Evolutionary conservation across 2,888 invertebrate species (phyloP).

Genomic region (Agrotis clavis): DNA sequence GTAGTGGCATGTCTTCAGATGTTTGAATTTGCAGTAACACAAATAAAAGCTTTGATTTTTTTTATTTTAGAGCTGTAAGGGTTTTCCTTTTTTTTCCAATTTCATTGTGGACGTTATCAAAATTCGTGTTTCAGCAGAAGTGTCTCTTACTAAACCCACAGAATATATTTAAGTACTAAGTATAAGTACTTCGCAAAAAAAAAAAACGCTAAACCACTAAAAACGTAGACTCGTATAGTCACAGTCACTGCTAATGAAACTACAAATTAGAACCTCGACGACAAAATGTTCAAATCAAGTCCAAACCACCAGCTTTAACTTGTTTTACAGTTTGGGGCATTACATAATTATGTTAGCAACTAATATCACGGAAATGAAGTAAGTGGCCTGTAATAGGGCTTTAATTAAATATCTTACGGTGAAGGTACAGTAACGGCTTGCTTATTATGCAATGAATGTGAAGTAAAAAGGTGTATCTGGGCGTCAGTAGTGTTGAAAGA

Average conservation of each 20-base stretch:
- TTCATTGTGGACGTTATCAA: neutral
- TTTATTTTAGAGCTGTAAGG: too few relatives aligned
- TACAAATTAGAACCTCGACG: conserved; percentile 38
- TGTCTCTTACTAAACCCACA: neutral
- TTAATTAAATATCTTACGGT: conserved; percentile 22
- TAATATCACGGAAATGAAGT: conserved; percentile 20
- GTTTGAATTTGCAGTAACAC: neutral
- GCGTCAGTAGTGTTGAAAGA: neutral
- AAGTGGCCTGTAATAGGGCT: conserved; percentile 16
- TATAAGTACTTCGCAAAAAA: too few relatives aligned
- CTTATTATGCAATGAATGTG: conserved; percentile 10
- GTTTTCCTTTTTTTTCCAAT: neutral
- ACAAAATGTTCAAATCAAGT: conserved; percentile 17
- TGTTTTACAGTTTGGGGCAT: conserved; percentile 12
- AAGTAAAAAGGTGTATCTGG: neutral
- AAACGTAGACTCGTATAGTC: neutral
- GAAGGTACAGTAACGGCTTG: neutral
- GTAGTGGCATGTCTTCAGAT: conserved; percentile 14
- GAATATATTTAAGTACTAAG: too few relatives aligned
- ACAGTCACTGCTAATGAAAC: conserved; percentile 35
- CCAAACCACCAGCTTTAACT: neutral
- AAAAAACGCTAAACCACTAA: too few relatives aligned
- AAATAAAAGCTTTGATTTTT: neutral
- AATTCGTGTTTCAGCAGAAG: conserved; percentile 14
- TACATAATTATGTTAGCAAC: conserved; percentile 30